Evolutionary conservation across 53 echinoderm and acorn worm genomes (phyloP).

Genomic region (Patiria pectinifera): DNA sequence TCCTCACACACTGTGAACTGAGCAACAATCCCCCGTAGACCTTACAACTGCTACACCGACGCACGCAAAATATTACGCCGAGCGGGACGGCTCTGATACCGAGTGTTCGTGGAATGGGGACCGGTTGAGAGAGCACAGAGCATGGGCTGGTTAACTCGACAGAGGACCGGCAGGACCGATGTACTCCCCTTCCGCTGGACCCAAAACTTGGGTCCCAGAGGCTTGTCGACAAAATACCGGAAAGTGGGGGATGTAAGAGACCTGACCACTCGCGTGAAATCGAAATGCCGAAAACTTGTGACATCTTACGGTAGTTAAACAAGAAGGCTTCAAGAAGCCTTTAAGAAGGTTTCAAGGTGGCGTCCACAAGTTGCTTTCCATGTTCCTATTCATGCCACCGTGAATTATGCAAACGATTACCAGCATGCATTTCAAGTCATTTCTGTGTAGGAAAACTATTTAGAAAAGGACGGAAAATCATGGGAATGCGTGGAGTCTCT

Average conservation of each 20-base stretch:
- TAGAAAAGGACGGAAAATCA: no score
- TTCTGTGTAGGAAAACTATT: no score
- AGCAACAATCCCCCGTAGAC: constrained; percentile 3
- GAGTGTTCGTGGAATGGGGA: background rate
- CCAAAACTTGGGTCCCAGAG: background rate
- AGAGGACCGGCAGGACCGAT: constrained; percentile 2
- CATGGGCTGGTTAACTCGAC: constrained; percentile 31
- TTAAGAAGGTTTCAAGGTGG: no score
- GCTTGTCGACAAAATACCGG: constrained; percentile 8
- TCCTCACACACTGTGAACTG: constrained; percentile 21
- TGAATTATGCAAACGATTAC: no score
- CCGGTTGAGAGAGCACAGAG: constrained; percentile 35
- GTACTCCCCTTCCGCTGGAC: constrained; percentile 25
- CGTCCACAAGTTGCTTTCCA: no score
- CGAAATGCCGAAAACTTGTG: no score
- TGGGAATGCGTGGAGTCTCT: no score
- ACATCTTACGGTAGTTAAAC: no score
- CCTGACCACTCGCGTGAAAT: background rate
- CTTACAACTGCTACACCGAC: background rate
- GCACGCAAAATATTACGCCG: background rate
- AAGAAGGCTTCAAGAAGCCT: no score
- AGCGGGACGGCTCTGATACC: background rate
- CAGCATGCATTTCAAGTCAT: no score
- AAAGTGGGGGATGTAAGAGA: background rate
- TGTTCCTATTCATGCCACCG: no score